Percentiles rank a stretch among this genome's conserved stretches.
Evolutionary conservation across 2,888 invertebrate genomes (phyloP).

Genomic region (Drosophila infuscata): DNA sequence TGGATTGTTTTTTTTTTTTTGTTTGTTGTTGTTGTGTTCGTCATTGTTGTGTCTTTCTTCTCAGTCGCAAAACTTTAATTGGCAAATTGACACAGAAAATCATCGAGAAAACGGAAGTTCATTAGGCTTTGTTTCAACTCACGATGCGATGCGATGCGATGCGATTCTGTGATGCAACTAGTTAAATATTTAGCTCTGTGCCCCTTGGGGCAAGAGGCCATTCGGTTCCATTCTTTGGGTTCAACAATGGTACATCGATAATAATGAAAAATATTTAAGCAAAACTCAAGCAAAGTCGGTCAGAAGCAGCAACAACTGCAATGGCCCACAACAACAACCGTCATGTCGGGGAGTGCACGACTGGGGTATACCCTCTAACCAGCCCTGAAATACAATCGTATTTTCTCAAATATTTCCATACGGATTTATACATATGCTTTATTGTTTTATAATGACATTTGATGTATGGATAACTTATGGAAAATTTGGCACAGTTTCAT

Average conservation of each 20-base stretch:
- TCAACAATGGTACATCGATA: slow-evolving; percentile 49
- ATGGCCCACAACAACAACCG: slow-evolving; percentile 32
- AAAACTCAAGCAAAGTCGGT: slow-evolving; percentile 42
- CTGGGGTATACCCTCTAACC: background rate
- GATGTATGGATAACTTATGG: too few relatives aligned
- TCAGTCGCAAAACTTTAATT: slow-evolving; percentile 54
- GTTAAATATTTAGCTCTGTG: slow-evolving; percentile 24
- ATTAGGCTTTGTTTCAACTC: slow-evolving; percentile 67
- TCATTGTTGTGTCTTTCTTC: slow-evolving; percentile 22
- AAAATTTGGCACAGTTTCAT: background rate
- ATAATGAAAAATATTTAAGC: slow-evolving; percentile 60
- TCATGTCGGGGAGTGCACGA: background rate
- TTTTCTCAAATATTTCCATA: background rate
- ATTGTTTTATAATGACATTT: background rate
- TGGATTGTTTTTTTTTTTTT: slow-evolving; percentile 23
- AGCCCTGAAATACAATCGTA: background rate
- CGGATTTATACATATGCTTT: background rate
- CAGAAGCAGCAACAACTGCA: slow-evolving; percentile 18
- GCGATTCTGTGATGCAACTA: slow-evolving; percentile 37
- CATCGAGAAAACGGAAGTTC: slow-evolving; percentile 70
- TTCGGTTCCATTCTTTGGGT: slow-evolving; percentile 11
- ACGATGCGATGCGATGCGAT: slow-evolving; percentile 22
- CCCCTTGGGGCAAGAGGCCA: slow-evolving; percentile 1
- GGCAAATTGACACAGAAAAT: slow-evolving; percentile 61
- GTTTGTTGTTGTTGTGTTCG: background rate